Conservation (phyloP, 2,113 vertebrate genomes). For the Pagrus major region DNA sequence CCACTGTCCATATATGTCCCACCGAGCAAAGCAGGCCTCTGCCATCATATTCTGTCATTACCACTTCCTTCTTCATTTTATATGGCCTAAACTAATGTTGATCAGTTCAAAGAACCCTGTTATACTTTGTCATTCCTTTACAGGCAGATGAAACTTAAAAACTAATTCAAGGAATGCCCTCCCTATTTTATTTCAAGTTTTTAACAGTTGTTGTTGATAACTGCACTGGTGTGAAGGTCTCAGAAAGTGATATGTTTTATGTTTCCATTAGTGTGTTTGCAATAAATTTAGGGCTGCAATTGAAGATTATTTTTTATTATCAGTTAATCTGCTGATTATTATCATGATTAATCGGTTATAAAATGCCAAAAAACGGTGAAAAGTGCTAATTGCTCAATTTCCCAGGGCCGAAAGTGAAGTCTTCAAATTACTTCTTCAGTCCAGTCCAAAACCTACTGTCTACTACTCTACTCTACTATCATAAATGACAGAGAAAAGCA, state of each 20-base stretch:
- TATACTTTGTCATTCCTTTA: neutral
- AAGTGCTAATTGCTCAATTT: too few species aligned
- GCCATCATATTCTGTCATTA: constrained; percentile 72
- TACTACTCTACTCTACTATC: too few species aligned
- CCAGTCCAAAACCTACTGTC: too few species aligned
- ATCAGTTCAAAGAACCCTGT: constrained; percentile 23
- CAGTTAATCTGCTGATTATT: too few species aligned
- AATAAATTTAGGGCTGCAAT: too few species aligned
- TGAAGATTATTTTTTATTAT: too few species aligned
- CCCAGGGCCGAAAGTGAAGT: too few species aligned
- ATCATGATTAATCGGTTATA: too few species aligned
- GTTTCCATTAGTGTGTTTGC: neutral
- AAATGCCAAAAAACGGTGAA: too few species aligned
- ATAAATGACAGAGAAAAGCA: too few species aligned
- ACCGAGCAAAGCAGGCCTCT: constrained; percentile 58
- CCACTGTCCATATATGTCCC: constrained; percentile 75
- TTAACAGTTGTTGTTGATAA: neutral
- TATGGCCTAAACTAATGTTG: constrained; percentile 48
- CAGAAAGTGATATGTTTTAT: constrained; percentile 1
- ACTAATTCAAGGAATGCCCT: neutral
- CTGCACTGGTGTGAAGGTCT: neutral
- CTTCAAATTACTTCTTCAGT: too few species aligned
- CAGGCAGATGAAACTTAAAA: neutral
- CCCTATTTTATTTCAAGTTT: neutral
- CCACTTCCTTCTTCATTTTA: constrained; percentile 44